Evolutionary conservation across 2,888 invertebrate species (phyloP), one percentile per base, ranked within the genome.

Genomic region (Lottia scabra): DNA sequence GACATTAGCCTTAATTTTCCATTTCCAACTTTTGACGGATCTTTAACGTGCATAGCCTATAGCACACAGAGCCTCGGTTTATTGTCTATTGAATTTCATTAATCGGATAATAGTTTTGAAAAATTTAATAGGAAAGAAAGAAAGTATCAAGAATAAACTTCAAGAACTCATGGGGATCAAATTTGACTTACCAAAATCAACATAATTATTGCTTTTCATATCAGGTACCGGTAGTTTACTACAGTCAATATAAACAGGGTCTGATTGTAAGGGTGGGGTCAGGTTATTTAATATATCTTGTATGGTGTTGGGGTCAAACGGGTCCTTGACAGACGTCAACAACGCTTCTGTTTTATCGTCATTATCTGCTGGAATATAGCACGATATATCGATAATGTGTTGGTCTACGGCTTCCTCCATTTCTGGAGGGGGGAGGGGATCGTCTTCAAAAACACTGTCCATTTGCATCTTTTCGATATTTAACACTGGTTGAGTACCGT

Each of bases 251-350:
- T 84, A 88, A 70, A 79, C 80, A 6, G 79, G 76, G 72, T 80
- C 81, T 4, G 72, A 68, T 23, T 67, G 63, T 19, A 88, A 70
- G 0, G 88, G 85, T 26, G 72, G 75, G 8, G 79, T 70, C 65
- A 90, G 90, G 81, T 93, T 92, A 72, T 93, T 92, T 81, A 97
- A 90, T 74, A 97, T 91, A 4, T 93, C 92, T 62, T 92, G 90
- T 65, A 94, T 92, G 43, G 95, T 90, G 67, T 92, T 92, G 68
- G 92, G 92, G 87, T 93, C 94, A 87, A 97, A 97, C 0, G 97
- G 97, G 92, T 97, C 94, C 46, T 81, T 77, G 3, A 86, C 75
- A 0, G 87, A 87, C 71, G 75, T 76, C 6, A 84, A 81, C 75
- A 86, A 68, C 43, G 81, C 63, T 16, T 78, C 80, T 10, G 81